Evolutionary conservation across 2,888 invertebrate species (phyloP).

Genomic region (Cephus sareptanus): DNA sequence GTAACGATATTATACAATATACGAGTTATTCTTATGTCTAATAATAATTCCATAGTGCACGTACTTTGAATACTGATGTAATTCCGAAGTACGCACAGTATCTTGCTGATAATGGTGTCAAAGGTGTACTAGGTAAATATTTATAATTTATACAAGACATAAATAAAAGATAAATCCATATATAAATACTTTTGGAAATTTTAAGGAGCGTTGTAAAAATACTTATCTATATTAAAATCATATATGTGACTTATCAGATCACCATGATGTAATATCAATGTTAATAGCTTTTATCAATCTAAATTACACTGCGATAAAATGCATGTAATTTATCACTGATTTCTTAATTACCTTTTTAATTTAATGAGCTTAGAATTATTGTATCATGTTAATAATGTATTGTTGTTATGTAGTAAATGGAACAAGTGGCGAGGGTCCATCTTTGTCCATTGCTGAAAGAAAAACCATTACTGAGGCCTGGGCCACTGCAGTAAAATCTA

Average conservation of each 20-base stretch:
- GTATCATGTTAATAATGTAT: neutral
- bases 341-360: neutral
- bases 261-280: neutral
- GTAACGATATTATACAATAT: neutral
- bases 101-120: conserved; percentile 72
- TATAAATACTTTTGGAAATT: neutral
- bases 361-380: neutral
- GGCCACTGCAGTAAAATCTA: conserved; percentile 70
- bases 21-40: neutral
- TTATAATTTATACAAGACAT: neutral
- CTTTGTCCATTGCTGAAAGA: conserved; percentile 75
- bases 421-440: conserved; percentile 82
- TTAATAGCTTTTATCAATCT: neutral
- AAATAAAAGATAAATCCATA: too few relatives aligned
- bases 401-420: conserved; percentile 74
- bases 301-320: too few relatives aligned
- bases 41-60: conserved; percentile 15
- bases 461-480: conserved; percentile 76
- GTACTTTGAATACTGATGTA: conserved; percentile 54
- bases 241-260: neutral
- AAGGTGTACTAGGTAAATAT: conserved; percentile 74
- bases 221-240: neutral
- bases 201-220: neutral
- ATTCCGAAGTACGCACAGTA: conserved; percentile 76
- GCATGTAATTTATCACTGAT: neutral